Base-by-base conservation (phyloP, 2,888 invertebrate genomes). In the Eremobia ochroleuca region DNA sequence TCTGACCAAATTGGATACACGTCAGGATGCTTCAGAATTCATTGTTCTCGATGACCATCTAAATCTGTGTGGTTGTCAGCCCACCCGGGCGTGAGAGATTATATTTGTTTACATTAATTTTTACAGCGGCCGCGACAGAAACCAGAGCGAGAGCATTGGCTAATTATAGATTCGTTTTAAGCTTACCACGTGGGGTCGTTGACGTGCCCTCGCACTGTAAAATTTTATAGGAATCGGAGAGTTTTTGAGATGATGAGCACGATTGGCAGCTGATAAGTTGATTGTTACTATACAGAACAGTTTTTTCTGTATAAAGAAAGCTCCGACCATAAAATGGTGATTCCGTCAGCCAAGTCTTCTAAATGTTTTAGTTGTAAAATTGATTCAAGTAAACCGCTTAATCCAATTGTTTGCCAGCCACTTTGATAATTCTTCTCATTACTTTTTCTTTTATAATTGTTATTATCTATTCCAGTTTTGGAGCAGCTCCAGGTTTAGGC, bases 101-200 rank as follows among this genome's bases (percentile, higher is more conserved):
- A 91, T 95, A 92, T 95, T 95, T 96, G 96, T 96, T 96, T 96
- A 96, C 94, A 85, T 96, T 93, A 96, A 94, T 96, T 96, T 96
- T 96, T 96, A 96, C 96, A 95, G 95, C 96, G 91, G 94, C 95
- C 96, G 91, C 96, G 96, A 96, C 96, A 96, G 90, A 94, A 96
- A 96, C 96, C 96, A 96, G 96, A 96, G 92, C 95, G 93, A 94
- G 95, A 93, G 94, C 88, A 61, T 79, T 79, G 79, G 90, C 94
- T 96, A 96, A 95, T 95, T 94, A 94, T 97, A 96, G 96, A 93
- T 84, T 91, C 83, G 92, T 92, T 87, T 93, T 93, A 95, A 94
- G 94, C 93, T 95, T 93, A 94, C 93, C 94, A 93, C 94, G 94
- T 93, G 94, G 91, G 96, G 94, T 96, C 96, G 94, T 94, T 96